phyloP scores from a whole-genome alignment of 2,797 vertebrate species.

The Chaenodraco wilsoni region DNA sequence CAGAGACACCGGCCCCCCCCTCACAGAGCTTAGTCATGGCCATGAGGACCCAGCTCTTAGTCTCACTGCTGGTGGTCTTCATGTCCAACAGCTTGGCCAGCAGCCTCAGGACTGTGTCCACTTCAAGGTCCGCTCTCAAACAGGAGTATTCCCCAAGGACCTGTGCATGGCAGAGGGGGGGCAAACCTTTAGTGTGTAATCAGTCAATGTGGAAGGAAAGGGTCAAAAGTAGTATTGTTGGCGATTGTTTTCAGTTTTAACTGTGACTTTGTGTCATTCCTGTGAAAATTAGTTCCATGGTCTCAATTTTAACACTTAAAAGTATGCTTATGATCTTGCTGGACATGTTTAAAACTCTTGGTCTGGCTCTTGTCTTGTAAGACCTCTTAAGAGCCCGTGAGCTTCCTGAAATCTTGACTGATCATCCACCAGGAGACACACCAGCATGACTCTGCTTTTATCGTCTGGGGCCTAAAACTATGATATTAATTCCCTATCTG shows the following conservation, averaged over 20 bases:
- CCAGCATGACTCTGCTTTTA: neutral
- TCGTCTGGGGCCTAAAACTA: neutral
- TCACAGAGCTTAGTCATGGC: conserved; percentile 90
- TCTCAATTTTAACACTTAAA: neutral
- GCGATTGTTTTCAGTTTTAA: neutral
- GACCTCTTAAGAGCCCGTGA: neutral
- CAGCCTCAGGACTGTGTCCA: conserved; percentile 81
- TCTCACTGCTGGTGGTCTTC: conserved; percentile 87
- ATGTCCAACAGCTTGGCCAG: conserved; percentile 85
- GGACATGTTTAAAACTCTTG: neutral
- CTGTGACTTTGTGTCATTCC: neutral
- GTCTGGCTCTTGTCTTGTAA: neutral
- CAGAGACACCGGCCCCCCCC: conserved; percentile 61
- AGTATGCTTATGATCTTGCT: neutral
- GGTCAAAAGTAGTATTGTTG: neutral
- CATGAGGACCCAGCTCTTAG: conserved; percentile 90
- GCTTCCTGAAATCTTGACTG: neutral
- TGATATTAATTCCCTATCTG: fast-evolving
- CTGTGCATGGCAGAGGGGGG: conserved; percentile 69
- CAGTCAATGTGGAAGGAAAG: neutral
- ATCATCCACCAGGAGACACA: neutral
- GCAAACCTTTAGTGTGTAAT: neutral
- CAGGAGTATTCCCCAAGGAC: conserved; percentile 93
- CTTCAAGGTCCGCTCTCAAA: conserved; percentile 82
- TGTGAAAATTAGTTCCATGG: neutral